Base-by-base conservation (phyloP, 2,113 vertebrate species). In the Leptosomus discolor region DNA sequence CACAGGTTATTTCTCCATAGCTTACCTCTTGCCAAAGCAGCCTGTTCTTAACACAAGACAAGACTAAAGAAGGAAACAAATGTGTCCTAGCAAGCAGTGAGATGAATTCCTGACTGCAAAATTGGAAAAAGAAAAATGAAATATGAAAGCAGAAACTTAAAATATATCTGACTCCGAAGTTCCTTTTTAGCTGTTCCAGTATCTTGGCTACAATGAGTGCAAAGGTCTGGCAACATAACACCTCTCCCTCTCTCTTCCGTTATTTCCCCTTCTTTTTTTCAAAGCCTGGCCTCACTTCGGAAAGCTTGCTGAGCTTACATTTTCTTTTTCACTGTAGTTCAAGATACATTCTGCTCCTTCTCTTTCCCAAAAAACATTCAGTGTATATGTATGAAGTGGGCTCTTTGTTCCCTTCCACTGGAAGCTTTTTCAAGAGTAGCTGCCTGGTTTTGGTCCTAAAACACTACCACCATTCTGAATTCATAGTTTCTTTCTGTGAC, bases 41-140 rank as follows among this genome's bases (percentile, higher is more conserved):
- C 46, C 68, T 8, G 7, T 87, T 94, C 68, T 91, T 92, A 87
- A 69, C 43, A 82, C 27, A 78, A 88, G 69, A 71, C 57, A 88
- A 86, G 54, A n/a, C 92, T 95, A 94, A 97, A 96, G 95, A 97
- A 96, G 91, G 94, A 97, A 94, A 95, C 75, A 91, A 96, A 94
- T 90, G 83, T 91, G 75, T 95, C 54, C 63, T 63, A 83, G 50
- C 63, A 94, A 94, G 67, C 54, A 94, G 36, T 48, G n/a, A 94
- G 58, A 91, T 92, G 17, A 88, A 96, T 91, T 96, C 54, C 76
- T 92, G 71, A 86, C 71, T 91, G 75, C 27, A 84, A 91, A 96
- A 86, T n/a, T 96, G 88, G 85, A 96, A 96, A 92, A 71, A 88
- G 86, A 84, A 96, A 96, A 74, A 86, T 89, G 71, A 95, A 96